Percentiles rank a stretch among this genome's conserved stretches.
These are phyloP conservation scores for Cardiocondyla obscurior DNA, from an alignment of 1,140 invertebrate species.

Conservation along the genomic window DNA sequence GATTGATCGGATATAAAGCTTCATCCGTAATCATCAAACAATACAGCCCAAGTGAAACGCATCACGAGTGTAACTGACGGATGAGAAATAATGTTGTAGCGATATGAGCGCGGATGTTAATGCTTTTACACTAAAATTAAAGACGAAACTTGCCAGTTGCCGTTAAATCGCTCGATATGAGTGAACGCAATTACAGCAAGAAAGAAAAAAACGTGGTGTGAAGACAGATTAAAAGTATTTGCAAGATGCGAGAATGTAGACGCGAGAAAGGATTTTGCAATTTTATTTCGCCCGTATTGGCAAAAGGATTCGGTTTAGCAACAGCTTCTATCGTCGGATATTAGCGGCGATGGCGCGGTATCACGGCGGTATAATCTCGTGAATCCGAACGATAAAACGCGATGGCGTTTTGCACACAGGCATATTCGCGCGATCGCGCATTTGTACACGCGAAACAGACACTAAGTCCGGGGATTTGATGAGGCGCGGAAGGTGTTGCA, in stretches of 20 bases:
- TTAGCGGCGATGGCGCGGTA: slow-evolving; percentile 54
- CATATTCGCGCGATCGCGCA: neutral
- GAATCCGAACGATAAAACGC: slow-evolving; percentile 61
- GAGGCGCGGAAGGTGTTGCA: slow-evolving; percentile 42
- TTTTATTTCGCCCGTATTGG: slow-evolving; percentile 16
- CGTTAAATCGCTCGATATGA: neutral
- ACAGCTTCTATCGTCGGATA: slow-evolving; percentile 36
- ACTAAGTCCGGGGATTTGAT: neutral
- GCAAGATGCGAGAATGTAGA: neutral
- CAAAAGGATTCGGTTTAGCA: slow-evolving; percentile 7
- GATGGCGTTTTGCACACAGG: slow-evolving; percentile 34
- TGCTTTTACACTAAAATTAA: slow-evolving; percentile 6
- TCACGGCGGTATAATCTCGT: slow-evolving; percentile 50
- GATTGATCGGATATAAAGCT: slow-evolving; percentile 58
- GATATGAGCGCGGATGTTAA: slow-evolving; percentile 33
- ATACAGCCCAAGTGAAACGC: slow-evolving; percentile 46
- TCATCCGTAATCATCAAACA: slow-evolving; percentile 58
- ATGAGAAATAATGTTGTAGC: slow-evolving; percentile 52
- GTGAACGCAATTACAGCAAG: neutral
- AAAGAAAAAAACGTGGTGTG: neutral
- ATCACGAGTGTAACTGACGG: slow-evolving; percentile 44
- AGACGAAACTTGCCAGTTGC: neutral
- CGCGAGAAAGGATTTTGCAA: slow-evolving; percentile 12
- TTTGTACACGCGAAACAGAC: slow-evolving; percentile 7
- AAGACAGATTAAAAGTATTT: neutral